These are phyloP conservation scores for Hyppa rectilinea DNA, from an alignment of 2,888 invertebrate species.

Conservation along the genomic window DNA sequence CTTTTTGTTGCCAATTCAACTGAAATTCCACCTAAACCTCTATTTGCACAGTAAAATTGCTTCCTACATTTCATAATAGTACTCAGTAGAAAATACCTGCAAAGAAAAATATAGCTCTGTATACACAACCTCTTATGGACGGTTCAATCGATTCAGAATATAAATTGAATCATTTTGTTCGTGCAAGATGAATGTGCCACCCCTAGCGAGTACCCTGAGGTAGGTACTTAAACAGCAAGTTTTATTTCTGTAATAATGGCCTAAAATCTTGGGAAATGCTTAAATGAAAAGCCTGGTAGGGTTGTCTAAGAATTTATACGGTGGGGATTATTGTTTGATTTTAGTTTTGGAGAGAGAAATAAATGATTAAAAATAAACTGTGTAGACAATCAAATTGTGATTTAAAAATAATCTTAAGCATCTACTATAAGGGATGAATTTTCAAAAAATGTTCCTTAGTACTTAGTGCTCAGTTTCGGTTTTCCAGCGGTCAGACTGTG, in stretches of 20 bases:
- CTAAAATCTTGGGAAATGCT: constrained; percentile 34
- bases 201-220: constrained; percentile 23
- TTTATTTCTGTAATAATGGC: constrained; percentile 51
- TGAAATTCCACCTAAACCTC: constrained; percentile 8
- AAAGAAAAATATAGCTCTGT: constrained; percentile 21
- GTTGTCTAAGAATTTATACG: not conserved
- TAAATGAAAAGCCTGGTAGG: constrained; percentile 31
- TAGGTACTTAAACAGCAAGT: constrained; percentile 21
- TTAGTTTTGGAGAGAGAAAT: not conserved
- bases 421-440: too few species aligned
- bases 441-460: too few species aligned
- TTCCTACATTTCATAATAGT: not conserved
- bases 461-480: too few species aligned
- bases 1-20: not conserved
- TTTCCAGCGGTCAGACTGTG: too few species aligned
- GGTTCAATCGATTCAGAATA: constrained; percentile 48
- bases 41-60: constrained; percentile 21
- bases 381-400: not conserved
- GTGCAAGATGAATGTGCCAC: constrained; percentile 25
- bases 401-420: too few species aligned
- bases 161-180: constrained; percentile 57
- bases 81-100: not conserved
- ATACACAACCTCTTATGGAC: constrained; percentile 4
- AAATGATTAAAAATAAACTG: not conserved
- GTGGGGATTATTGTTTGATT: not conserved